Base-by-base conservation (phyloP, 2,888 invertebrate genomes). In the Hipparchia sbordonii region DNA sequence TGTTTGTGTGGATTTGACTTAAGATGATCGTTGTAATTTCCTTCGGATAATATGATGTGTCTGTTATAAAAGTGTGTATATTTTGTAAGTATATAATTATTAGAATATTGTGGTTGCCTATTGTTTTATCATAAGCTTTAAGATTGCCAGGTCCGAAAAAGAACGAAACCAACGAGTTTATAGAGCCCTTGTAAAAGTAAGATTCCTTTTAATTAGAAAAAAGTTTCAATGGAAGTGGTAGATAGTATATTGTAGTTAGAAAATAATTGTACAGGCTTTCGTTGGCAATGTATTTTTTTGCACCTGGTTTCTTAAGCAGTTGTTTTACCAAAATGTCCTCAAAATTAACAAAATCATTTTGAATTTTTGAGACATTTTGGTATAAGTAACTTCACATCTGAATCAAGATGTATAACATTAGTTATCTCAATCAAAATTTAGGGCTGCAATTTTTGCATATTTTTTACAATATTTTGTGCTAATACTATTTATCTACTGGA, bases 101-200 rank as follows among this genome's bases (percentile, higher is more conserved):
- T n/a, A 46, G 39, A 61, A 65, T 13, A 23, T 23, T 13, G 71
- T 74, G 71, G 8, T 70, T 66, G 56, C 8, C 51, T 70, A 72
- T 61, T 61, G 60, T 70, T 72, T 73, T 72, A 76, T 68, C 52
- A 9, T 65, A 72, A 78, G 73, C 76, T 79, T 85, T 82, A 83
- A 92, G 90, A 87, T 87, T 85, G 85, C 92, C 93, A 93, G 93
- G 93, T 92, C 88, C 84, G 90, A 92, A 93, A 92, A 91, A 86
- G 88, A 89, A 87, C 90, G 89, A 82, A 88, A 89, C 92, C 92
- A 92, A 92, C 92, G 89, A 87, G 83, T 82, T 80, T 78, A 77
- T 80, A 80, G 78, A 79, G 76, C 77, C 79, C 76, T 52, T 65
- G 79, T 78, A 82, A 79, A 82, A 80, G 89, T 89, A 89, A 88